Conservation (phyloP, 2,797 vertebrate genomes). For the Phataginus tricuspis region DNA sequence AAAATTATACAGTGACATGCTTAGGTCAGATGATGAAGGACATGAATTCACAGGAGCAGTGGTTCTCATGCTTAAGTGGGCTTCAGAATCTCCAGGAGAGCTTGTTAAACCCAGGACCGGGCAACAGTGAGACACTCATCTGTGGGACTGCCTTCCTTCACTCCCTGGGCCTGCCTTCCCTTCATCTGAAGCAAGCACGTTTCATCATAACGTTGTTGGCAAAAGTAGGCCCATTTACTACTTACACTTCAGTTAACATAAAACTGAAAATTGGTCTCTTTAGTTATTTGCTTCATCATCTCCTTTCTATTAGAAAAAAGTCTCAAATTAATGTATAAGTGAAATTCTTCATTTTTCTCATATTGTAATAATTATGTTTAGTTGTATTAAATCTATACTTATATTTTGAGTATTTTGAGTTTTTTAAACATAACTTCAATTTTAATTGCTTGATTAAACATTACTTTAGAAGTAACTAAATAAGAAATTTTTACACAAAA, state of each 20-base stretch:
- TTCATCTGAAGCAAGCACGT: background rate
- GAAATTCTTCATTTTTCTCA: constrained; percentile 51
- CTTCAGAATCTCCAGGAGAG: background rate
- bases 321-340: constrained; percentile 63
- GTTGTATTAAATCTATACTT: background rate
- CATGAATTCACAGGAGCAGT: background rate
- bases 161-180: background rate
- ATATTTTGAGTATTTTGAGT: background rate
- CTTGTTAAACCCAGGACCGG: too few species aligned
- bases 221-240: constrained; percentile 40
- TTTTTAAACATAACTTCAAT: background rate
- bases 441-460: constrained; percentile 56
- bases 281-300: constrained; percentile 44
- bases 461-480: constrained; percentile 28
- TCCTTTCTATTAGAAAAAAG: constrained; percentile 56
- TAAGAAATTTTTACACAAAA: constrained; percentile 2
- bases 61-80: background rate
- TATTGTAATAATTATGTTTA: constrained; percentile 7
- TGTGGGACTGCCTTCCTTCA: background rate
- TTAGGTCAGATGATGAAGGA: background rate
- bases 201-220: constrained; percentile 40
- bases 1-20: background rate
- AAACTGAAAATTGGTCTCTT: constrained; percentile 62
- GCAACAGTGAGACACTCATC: background rate
- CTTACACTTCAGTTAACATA: constrained; percentile 57